phyloP scores from a whole-genome alignment of 1,140 invertebrate genomes.

The Parasteatoda tepidariorum region DNA sequence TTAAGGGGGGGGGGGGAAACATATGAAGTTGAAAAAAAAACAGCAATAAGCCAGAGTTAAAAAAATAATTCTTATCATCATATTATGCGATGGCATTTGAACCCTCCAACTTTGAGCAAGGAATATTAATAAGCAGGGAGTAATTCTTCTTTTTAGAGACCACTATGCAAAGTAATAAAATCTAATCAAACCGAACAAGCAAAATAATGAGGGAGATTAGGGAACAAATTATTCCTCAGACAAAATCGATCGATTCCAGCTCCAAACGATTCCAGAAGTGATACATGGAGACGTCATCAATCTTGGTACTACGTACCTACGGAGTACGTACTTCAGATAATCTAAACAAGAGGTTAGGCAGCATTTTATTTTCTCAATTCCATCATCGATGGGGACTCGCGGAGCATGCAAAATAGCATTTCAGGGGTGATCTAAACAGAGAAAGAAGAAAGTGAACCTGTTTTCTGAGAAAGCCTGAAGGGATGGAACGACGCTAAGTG shows the following conservation, averaged over 20 bases:
- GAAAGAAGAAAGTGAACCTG: conserved; percentile 30
- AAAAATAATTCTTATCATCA: too few relatives aligned
- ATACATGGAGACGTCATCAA: not conserved
- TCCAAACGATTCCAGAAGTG: not conserved
- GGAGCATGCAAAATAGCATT: conserved; percentile 31
- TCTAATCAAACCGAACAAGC: not conserved
- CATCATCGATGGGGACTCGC: not conserved
- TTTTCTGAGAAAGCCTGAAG: conserved; percentile 11
- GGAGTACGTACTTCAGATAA: not conserved
- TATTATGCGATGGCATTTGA: not conserved
- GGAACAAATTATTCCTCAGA: not conserved
- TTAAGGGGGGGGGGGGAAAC: too few relatives aligned
- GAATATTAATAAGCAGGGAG: not conserved
- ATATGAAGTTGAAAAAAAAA: too few relatives aligned
- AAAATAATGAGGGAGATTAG: not conserved
- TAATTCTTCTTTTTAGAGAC: not conserved
- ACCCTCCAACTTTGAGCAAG: not conserved
- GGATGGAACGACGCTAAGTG: conserved; percentile 3
- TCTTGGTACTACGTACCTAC: not conserved
- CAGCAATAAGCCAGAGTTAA: too few relatives aligned
- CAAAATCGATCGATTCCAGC: not conserved
- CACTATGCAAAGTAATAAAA: not conserved
- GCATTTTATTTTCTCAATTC: not conserved
- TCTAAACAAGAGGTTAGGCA: not conserved
- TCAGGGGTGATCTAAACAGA: not conserved